phyloP scores from a whole-genome alignment of 2,113 vertebrate species.

The Hippocampus mohnikei region DNA sequence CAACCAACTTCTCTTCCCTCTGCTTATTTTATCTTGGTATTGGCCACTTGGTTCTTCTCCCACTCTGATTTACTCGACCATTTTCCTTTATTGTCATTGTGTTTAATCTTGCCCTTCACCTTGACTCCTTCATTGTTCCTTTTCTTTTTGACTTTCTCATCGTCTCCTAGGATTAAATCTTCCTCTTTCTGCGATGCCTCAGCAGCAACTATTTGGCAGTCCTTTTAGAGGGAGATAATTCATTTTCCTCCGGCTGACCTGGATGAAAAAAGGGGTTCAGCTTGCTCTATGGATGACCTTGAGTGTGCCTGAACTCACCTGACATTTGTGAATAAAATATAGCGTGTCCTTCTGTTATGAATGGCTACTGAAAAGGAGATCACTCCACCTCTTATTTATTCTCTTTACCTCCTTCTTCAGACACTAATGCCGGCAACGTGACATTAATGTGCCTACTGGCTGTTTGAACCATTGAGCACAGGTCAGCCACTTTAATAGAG shows the following conservation, averaged over 20 bases:
- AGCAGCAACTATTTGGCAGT: slow-evolving; percentile 37
- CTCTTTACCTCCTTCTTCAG: slow-evolving; percentile 56
- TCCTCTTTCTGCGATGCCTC: slow-evolving; percentile 15
- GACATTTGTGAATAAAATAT: slow-evolving; percentile 75
- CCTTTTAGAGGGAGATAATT: slow-evolving; percentile 33
- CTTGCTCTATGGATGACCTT: slow-evolving; percentile 44
- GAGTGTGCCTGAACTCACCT: slow-evolving; percentile 57
- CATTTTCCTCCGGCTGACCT: slow-evolving; percentile 55
- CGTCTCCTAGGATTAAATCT: slow-evolving; percentile 28
- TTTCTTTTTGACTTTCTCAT: slow-evolving; percentile 7
- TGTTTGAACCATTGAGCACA: slow-evolving; percentile 68
- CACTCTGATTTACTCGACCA: slow-evolving; percentile 1
- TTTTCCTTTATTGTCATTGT: neutral
- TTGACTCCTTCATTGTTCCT: neutral
- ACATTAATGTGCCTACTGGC: slow-evolving; percentile 67
- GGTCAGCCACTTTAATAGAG: slow-evolving; percentile 74
- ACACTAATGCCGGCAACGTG: slow-evolving; percentile 47
- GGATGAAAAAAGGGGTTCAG: slow-evolving; percentile 50
- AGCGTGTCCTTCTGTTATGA: slow-evolving; percentile 50
- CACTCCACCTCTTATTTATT: slow-evolving; percentile 65
- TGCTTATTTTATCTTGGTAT: slow-evolving; percentile 21
- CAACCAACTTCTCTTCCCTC: slow-evolving; percentile 25
- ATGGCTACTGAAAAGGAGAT: slow-evolving; percentile 65
- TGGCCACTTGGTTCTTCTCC: slow-evolving; percentile 12
- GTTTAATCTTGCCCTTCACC: neutral